Percentiles rank a stretch among this genome's conserved stretches.
Evolutionary conservation across 1,140 invertebrate species (phyloP).

Genomic region (Coptotermes formosanus): DNA sequence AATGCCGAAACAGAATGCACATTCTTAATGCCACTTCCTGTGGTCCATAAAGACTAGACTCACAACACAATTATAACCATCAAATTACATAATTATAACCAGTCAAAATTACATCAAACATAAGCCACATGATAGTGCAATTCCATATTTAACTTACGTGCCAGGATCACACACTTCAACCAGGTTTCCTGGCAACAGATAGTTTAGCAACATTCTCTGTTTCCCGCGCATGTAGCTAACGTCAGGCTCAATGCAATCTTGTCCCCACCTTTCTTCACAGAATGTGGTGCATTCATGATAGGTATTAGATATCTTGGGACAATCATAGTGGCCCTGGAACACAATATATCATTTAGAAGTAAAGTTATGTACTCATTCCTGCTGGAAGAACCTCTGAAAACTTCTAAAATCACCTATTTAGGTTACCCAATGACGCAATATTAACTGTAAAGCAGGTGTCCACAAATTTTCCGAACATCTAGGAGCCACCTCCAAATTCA

Average conservation of each 20-base stretch:
- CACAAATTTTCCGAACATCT: too few species aligned
- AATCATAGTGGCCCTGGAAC: constrained; percentile 68
- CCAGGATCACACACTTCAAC: constrained; percentile 90
- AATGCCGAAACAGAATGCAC: too few species aligned
- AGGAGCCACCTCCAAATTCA: too few species aligned
- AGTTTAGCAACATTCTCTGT: constrained; percentile 76
- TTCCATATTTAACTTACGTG: constrained; percentile 57
- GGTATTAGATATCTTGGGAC: constrained; percentile 95
- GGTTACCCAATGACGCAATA: constrained; percentile 42
- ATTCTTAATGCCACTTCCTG: too few species aligned
- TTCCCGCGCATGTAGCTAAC: constrained; percentile 74
- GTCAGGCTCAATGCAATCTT: constrained; percentile 67
- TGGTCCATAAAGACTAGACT: too few species aligned
- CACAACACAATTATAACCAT: too few species aligned
- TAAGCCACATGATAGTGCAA: too few species aligned
- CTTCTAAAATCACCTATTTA: constrained; percentile 50
- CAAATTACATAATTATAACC: too few species aligned
- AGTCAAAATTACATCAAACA: too few species aligned
- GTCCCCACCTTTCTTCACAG: constrained; percentile 85
- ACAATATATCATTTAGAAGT: constrained; percentile 33
- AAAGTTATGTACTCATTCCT: background rate
- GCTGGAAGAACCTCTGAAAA: constrained; percentile 26
- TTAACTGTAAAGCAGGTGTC: too few species aligned
- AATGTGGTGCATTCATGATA: too few species aligned
- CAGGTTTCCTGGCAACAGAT: constrained; percentile 91